A percentile compares a stretch with the other conserved stretches of the same genome.
Evolutionary conservation across 2,797 vertebrate genomes (phyloP).

Genomic region (Scyliorhinus canicula): DNA sequence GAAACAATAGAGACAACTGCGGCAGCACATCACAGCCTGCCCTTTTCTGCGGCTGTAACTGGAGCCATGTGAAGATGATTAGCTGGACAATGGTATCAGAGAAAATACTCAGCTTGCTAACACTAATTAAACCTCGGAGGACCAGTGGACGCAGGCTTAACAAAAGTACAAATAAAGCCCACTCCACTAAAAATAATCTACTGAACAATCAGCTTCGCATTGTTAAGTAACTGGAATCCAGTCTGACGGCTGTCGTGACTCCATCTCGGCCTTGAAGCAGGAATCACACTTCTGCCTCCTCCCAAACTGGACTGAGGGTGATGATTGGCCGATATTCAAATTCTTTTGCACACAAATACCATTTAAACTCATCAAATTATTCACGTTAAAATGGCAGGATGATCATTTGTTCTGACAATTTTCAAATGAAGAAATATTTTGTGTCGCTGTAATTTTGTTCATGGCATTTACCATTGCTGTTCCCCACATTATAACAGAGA

Average conservation of each 20-base stretch:
- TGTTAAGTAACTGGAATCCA: background rate
- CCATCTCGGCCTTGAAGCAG: background rate
- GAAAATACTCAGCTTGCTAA: conserved; percentile 10
- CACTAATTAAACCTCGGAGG: conserved; percentile 37
- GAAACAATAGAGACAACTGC: conserved; percentile 54
- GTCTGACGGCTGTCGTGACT: background rate
- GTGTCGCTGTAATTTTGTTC: background rate
- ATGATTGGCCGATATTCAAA: background rate
- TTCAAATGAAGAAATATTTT: background rate
- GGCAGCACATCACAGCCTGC: conserved; percentile 48
- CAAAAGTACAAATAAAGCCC: conserved; percentile 21
- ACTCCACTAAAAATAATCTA: conserved; percentile 31
- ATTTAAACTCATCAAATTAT: background rate
- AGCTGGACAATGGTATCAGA: conserved; percentile 28
- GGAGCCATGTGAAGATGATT: conserved; percentile 40
- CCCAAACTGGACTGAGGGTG: background rate
- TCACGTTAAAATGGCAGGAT: background rate
- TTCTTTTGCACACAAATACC: background rate
- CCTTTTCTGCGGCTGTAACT: conserved; percentile 43
- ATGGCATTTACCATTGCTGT: background rate
- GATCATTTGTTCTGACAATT: background rate
- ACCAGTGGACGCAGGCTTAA: background rate
- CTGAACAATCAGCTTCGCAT: conserved; percentile 29
- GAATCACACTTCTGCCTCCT: background rate
- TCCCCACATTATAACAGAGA: background rate